Evolutionary conservation across 2,797 vertebrate species (phyloP), one percentile per base, ranked within the genome.

Genomic region (Melanogrammus aeglefinus): DNA sequence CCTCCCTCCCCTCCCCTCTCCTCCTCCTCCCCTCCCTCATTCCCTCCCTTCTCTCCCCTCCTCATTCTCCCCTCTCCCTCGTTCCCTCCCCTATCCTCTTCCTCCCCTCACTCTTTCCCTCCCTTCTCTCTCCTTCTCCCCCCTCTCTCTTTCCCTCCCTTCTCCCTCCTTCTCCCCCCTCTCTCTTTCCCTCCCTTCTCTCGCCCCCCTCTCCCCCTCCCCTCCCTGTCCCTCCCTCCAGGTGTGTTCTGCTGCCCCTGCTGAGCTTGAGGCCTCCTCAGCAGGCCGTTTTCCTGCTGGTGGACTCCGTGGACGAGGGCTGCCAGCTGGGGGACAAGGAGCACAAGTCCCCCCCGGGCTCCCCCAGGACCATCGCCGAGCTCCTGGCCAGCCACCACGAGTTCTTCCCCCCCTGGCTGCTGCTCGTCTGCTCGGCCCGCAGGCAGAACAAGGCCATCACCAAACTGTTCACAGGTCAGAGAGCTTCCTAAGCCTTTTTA

Each of bases 381-480:
- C 96, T 99, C 80, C 90, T 99, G 85, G 97, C 97, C 81, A 92
- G 93, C 77, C 97, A 99, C 84, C 97, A 98, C 0, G 96, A 99
- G 85, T 96, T 97, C 90, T 96, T 99, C 78, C 98, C 98, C 12
- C 96, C 98, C 0, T 99, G 98, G 98, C 92, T 99, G 44, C 93
- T 99, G 9, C 97, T 99, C 33, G 91, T 99, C 87, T 98, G 97
- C 87, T 99, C 98, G 0, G 96, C 97, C 10, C 95, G 97, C 6
- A 94, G 97, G 1, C 98, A 99, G 91, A 99, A 98, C 87, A 99
- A 97, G 91, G 94, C 96, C 84, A 96, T 99, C 80, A 99, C 97
- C 79, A 98, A 98, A 88, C 96, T 98, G 87, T 99, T 99, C 91
- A 97, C 97, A 87, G 97, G 98, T 93, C 81, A 78, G 66, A 51